Percentiles rank a stretch among this genome's conserved stretches.
Evolutionary conservation across 2,797 vertebrate species (phyloP).

Genomic region (Ispidina picta): DNA sequence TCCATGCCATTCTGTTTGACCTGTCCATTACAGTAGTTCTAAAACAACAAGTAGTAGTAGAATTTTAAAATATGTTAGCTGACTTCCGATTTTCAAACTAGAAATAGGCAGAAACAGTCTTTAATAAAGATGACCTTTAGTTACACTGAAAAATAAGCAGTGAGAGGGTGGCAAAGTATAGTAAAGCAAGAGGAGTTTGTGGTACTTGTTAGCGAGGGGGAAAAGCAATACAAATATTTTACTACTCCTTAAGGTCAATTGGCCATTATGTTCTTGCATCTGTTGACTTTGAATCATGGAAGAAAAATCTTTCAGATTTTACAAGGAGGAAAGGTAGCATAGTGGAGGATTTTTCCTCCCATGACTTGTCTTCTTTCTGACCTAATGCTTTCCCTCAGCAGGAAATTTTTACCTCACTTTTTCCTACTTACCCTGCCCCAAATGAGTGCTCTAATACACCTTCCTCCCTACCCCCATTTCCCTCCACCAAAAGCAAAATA

Average conservation of each 20-base stretch:
- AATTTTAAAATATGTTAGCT: not conserved
- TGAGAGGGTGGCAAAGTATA: not conserved
- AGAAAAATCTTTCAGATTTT: not conserved
- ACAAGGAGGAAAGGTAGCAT: not conserved
- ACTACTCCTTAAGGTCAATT: not conserved
- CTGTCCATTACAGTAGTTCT: not conserved
- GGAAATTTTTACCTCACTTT: not conserved
- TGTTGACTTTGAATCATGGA: not conserved
- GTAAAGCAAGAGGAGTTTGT: not conserved
- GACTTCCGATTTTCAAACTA: not conserved
- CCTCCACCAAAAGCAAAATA: not conserved
- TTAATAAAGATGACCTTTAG: conserved; percentile 37
- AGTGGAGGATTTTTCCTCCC: not conserved
- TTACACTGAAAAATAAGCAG: not conserved
- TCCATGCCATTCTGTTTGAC: not conserved
- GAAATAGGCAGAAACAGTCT: conserved; percentile 1
- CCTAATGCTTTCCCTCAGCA: not conserved
- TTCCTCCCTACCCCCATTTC: too few relatives aligned
- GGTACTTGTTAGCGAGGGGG: not conserved
- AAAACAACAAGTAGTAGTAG: not conserved
- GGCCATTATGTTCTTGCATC: not conserved
- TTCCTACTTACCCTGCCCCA: not conserved
- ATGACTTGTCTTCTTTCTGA: not conserved
- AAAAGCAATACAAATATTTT: not conserved
- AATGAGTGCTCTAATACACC: not conserved